These are phyloP conservation scores for Cyanistes caeruleus DNA, from an alignment of 2,113 vertebrate genomes.

Conservation along the genomic window DNA sequence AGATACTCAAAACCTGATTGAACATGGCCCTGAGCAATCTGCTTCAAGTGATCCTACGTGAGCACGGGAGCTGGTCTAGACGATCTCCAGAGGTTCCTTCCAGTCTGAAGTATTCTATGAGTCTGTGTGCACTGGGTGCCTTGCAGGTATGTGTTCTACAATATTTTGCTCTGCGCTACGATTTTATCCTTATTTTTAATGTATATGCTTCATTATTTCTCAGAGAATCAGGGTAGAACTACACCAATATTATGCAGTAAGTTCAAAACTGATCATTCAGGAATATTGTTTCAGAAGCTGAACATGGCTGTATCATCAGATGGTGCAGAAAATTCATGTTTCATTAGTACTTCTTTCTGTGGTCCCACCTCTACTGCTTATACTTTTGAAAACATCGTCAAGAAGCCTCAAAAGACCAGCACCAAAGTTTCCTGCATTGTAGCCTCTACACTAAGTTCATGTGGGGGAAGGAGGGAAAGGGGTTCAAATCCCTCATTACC, in stretches of 20 bases:
- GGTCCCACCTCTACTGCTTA: background rate
- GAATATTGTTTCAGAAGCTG: background rate
- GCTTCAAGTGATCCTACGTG: background rate
- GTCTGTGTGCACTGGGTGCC: background rate
- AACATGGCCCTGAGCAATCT: background rate
- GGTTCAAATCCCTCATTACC: background rate
- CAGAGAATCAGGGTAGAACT: background rate
- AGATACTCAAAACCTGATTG: background rate
- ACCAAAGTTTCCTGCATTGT: background rate
- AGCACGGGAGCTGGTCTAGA: background rate
- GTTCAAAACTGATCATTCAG: background rate
- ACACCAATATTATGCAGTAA: background rate
- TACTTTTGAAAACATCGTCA: background rate
- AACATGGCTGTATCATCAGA: background rate
- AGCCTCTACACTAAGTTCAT: background rate
- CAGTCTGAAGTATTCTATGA: background rate
- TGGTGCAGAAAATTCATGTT: background rate
- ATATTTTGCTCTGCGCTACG: background rate
- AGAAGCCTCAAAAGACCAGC: background rate
- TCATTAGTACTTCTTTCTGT: background rate
- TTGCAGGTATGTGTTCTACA: background rate
- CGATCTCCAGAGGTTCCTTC: background rate
- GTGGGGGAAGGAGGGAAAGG: background rate
- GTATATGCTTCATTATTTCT: background rate
- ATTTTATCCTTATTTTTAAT: background rate